These are phyloP conservation scores for Pollenia angustigena DNA, from an alignment of 2,888 invertebrate species.

Conservation along the genomic window DNA sequence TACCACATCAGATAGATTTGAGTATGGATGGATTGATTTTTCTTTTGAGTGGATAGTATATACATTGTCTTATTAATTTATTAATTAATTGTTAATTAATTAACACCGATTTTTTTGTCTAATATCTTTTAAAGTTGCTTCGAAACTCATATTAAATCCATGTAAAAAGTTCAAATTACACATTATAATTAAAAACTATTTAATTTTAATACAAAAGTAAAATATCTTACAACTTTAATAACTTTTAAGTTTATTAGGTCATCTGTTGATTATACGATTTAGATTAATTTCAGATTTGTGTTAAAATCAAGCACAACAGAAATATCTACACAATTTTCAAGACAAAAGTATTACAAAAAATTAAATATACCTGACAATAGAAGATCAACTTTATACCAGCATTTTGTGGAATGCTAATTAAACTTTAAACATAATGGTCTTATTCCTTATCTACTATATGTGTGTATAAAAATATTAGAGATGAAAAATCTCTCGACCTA, in stretches of 20 bases:
- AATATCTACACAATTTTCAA: neutral
- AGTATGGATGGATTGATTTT: too few species aligned
- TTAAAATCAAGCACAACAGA: neutral
- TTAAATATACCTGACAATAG: conserved; percentile 20
- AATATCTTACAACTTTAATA: neutral
- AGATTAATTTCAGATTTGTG: conserved; percentile 13
- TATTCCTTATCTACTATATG: neutral
- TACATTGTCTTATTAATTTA: too few species aligned
- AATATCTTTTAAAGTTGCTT: too few species aligned
- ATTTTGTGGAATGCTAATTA: conserved; percentile 48
- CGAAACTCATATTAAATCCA: neutral
- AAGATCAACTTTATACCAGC: conserved; percentile 20
- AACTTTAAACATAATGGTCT: conserved; percentile 41
- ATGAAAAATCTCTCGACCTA: neutral
- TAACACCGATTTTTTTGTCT: too few species aligned
- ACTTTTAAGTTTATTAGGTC: conserved; percentile 27
- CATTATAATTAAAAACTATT: neutral
- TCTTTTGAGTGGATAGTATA: too few species aligned
- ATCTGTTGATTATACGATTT: neutral
- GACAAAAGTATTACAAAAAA: neutral
- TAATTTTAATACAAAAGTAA: neutral
- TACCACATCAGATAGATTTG: too few species aligned
- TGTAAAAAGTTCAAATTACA: neutral
- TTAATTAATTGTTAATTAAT: too few species aligned
- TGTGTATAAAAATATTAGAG: neutral